Evolutionary conservation across 2,113 vertebrate species (phyloP).

Genomic region (human): GRCh38 chr17:11935501-11936000

Average conservation of each 20-base stretch:
- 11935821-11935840: not conserved
- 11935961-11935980: conserved; percentile 34
- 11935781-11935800: not conserved
- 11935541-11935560: no score
- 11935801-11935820: not conserved
- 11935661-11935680: not conserved
- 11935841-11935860: not conserved
- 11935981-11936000: not conserved
- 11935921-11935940: not conserved
- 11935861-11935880: conserved; percentile 22
- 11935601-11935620: no score
- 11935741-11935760: not conserved
- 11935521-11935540: no score
- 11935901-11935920: not conserved
- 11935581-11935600: no score
- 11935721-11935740: not conserved
- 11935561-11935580: no score
- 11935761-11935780: not conserved
- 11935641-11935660: no score
- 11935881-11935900: not conserved
- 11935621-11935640: no score
- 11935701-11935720: not conserved
- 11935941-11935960: not conserved
- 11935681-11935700: not conserved
- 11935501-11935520: no score